Base-by-base conservation (phyloP, 30 jellyfish, hydroid and myxozoan species). In the Chrysaora quinquecirrha region DNA sequence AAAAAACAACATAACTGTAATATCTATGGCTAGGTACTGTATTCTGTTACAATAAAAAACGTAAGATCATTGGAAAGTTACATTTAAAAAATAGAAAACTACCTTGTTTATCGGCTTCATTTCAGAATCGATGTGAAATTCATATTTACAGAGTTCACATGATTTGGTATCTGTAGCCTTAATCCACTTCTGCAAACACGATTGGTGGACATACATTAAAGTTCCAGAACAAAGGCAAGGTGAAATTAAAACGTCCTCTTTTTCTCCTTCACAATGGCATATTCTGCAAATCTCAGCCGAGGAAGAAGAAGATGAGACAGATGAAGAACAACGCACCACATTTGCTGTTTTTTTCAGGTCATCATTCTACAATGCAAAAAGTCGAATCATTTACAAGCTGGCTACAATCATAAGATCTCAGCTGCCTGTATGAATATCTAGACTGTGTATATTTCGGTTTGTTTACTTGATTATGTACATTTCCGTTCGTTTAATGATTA, bases 151-250 rank as follows among this genome's bases (percentile, higher is more conserved):
- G 19, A 91, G 83, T 71, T 91, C 98, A 80, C 98, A 91, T 3
- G 96, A 58, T 62, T 86, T 91, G 19, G 96, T 95, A 58, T 80
- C 96, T 14, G 95, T 86, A 0, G 95, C 95, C 50, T 91, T 91
- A 25, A 91, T 91, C 98, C 98, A 91, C 64, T 81, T 73, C 58
- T 91, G 98, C 61, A 91, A 52, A 31, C 98, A 91, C 3, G 95
- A 73, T 65, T 91, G 98, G 65, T 91, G 98, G 33, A 91, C 91
- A 64, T 71, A 91, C 83, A 91, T 87, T 31, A 91, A 65, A 0
- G 96, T 67, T 3, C 98, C 98, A 30, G 98, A 91, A 66, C 98
- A 91, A 30, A 61, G 70, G 69, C 98, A 91, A 6, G 98, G 98
- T 22, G 98, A 78, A 10, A 91, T 91, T 27, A 91, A 35, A 19